phyloP scores from a whole-genome alignment of 1,140 invertebrate genomes.

The Sipha flava region DNA sequence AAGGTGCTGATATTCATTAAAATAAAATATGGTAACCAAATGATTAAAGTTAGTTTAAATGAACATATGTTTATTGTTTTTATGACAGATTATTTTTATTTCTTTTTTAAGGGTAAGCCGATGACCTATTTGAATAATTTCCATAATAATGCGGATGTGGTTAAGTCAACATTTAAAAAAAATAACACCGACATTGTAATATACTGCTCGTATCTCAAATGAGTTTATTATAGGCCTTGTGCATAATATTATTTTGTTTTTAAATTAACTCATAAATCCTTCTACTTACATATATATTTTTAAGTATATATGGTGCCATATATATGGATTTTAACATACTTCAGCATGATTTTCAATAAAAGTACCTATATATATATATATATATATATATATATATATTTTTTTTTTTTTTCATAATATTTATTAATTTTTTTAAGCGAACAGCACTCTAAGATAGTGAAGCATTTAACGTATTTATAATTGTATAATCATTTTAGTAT shows the following conservation, averaged over 20 bases:
- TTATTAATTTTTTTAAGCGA: no score
- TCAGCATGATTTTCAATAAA: not conserved
- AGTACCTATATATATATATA: no score
- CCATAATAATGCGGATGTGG: conserved; percentile 17
- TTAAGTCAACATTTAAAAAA: not conserved
- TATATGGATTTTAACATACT: not conserved
- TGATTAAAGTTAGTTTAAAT: not conserved
- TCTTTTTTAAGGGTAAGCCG: not conserved
- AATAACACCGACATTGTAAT: not conserved
- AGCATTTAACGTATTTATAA: no score
- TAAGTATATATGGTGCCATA: not conserved
- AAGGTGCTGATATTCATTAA: no score
- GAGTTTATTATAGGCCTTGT: not conserved
- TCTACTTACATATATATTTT: not conserved
- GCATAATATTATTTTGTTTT: not conserved
- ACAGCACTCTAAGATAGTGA: no score
- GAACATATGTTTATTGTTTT: conserved; percentile 8
- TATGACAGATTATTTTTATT: not conserved
- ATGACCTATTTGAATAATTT: conserved; percentile 26
- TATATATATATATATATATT: no score
- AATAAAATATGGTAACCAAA: conserved; percentile 4
- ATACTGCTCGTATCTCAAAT: conserved; percentile 4
- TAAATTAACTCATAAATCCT: conserved; percentile 16
- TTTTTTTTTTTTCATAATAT: no score
- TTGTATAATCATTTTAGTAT: no score